Percentiles rank a stretch among this genome's conserved stretches.
These are phyloP conservation scores for Andrena fulva DNA, from an alignment of 2,888 invertebrate genomes.

Conservation along the genomic window DNA sequence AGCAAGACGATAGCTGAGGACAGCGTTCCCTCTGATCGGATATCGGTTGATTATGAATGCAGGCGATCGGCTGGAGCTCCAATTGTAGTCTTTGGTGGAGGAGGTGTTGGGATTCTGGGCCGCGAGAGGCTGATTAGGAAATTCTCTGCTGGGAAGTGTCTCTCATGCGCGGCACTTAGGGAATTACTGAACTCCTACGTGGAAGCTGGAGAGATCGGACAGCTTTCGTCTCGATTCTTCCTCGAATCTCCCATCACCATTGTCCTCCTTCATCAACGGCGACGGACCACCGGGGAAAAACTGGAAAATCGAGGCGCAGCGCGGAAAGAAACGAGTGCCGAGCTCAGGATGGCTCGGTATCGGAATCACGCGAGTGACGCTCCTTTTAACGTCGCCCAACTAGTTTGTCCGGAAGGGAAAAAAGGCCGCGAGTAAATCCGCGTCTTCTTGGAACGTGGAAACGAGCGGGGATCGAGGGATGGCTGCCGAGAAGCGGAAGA, in stretches of 20 bases:
- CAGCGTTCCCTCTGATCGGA: not conserved
- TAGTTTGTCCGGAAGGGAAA: constrained; percentile 57
- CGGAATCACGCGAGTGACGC: not conserved
- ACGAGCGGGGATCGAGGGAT: not conserved
- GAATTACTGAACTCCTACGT: too few species aligned
- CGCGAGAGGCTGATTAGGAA: too few species aligned
- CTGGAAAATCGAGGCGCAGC: constrained; percentile 1
- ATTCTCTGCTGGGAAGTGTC: too few species aligned
- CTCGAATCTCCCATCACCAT: not conserved
- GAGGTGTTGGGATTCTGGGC: too few species aligned
- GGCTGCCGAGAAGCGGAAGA: not conserved
- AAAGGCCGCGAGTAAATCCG: constrained; percentile 31
- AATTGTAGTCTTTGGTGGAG: too few species aligned
- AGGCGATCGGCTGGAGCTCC: too few species aligned
- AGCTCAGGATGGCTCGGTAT: not conserved
- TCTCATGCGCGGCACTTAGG: too few species aligned
- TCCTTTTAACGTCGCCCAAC: constrained; percentile 38
- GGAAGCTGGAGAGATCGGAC: too few species aligned
- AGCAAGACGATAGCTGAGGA: not conserved
- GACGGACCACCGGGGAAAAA: constrained; percentile 2
- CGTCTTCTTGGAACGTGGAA: constrained; percentile 27
- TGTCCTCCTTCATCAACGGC: not conserved
- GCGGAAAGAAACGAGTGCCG: not conserved
- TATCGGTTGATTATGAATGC: too few species aligned
- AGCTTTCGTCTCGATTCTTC: not conserved